Conservation (phyloP, 1,140 invertebrate genomes). For the Cotesia vestalis region DNA sequence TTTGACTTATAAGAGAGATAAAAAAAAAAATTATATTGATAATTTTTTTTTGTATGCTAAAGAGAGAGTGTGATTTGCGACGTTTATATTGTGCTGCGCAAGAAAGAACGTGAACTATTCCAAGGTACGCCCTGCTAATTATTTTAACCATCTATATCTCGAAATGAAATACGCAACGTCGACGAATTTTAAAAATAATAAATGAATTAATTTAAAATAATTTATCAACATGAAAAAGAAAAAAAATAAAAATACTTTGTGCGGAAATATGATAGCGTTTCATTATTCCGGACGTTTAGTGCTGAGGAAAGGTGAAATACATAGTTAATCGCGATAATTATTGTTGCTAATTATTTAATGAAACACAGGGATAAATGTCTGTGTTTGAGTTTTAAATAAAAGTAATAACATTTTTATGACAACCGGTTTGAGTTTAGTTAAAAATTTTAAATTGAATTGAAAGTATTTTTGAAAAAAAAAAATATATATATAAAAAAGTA, state of each 20-base stretch:
- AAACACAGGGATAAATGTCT: conserved; percentile 13
- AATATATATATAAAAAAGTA: conserved; percentile 38
- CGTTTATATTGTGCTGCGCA: conserved; percentile 68
- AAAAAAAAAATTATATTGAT: conserved; percentile 20
- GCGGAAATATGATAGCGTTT: conserved; percentile 63
- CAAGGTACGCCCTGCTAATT: conserved; percentile 67
- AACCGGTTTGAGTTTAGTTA: conserved; percentile 8
- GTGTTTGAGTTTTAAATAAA: not conserved
- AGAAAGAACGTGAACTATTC: conserved; percentile 68
- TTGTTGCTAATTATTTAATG: conserved; percentile 1
- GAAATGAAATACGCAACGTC: conserved; percentile 59
- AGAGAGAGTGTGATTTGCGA: conserved; percentile 61
- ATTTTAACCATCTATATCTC: conserved; percentile 65
- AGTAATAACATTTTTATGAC: not conserved
- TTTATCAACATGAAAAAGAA: conserved; percentile 52
- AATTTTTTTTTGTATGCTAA: conserved; percentile 39
- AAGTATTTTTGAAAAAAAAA: conserved; percentile 41
- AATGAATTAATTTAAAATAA: conserved; percentile 43
- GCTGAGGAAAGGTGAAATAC: conserved; percentile 68
- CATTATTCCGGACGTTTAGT: conserved; percentile 67
- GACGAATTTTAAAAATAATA: conserved; percentile 48
- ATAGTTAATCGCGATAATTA: conserved; percentile 41
- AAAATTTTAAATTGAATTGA: not conserved
- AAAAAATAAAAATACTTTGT: conserved; percentile 64
- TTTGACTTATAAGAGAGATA: conserved; percentile 30